Conservation (phyloP, 92 coral and sea anemone genomes). For the Scolanthus callimorphus region DNA sequence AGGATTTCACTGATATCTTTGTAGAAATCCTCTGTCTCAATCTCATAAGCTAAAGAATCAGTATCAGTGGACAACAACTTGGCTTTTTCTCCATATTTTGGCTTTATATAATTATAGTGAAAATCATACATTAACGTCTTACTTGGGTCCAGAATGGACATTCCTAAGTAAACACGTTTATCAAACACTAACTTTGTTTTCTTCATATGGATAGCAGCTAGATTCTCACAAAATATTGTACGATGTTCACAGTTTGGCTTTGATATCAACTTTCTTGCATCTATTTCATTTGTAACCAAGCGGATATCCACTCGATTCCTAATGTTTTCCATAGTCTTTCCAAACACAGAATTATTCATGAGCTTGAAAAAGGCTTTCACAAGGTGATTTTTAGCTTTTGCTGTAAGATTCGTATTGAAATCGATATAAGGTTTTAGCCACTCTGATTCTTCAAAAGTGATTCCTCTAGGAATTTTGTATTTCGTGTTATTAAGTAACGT, state of each 20-base stretch:
- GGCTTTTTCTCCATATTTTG: slow-evolving; percentile 24
- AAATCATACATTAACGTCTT: too few relatives aligned
- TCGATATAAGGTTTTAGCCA: slow-evolving; percentile 41
- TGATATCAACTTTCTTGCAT: slow-evolving; percentile 17
- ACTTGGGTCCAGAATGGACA: too few relatives aligned
- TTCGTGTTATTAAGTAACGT: too few relatives aligned
- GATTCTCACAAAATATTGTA: slow-evolving; percentile 34
- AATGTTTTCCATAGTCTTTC: too few relatives aligned
- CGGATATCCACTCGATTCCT: too few relatives aligned
- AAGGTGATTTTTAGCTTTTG: slow-evolving; percentile 25
- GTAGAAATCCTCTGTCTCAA: too few relatives aligned
- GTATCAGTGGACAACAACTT: slow-evolving; percentile 40
- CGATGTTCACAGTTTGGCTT: slow-evolving; percentile 22
- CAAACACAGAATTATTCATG: slow-evolving; percentile 53
- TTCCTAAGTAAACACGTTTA: slow-evolving; percentile 63
- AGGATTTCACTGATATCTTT: too few relatives aligned
- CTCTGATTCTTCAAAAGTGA: slow-evolving; percentile 24
- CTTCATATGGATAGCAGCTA: too few relatives aligned
- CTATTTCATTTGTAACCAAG: slow-evolving; percentile 23
- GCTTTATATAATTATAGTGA: too few relatives aligned
- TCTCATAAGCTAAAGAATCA: too few relatives aligned
- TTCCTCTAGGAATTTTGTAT: slow-evolving; percentile 31
- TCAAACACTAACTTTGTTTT: too few relatives aligned
- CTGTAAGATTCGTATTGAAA: slow-evolving; percentile 36
- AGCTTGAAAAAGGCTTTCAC: slow-evolving; percentile 38